phyloP scores from a whole-genome alignment of 2,888 invertebrate species.

The Rhingia campestris region DNA sequence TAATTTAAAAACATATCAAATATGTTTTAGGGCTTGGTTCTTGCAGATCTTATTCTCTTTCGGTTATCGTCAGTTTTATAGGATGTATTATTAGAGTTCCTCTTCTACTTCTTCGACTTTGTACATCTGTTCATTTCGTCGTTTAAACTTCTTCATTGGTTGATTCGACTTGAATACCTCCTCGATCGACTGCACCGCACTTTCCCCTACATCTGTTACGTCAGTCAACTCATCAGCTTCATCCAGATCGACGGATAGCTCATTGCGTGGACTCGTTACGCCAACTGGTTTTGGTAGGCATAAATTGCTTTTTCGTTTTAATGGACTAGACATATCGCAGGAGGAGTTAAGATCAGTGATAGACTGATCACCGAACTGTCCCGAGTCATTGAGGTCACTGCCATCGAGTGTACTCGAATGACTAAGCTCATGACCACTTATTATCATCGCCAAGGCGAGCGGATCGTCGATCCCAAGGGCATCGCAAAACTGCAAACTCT shows the following conservation, averaged over 20 bases:
- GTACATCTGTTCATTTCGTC: conserved; percentile 81
- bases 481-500: conserved; percentile 87
- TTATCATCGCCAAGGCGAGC: conserved; percentile 85
- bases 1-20: too few species aligned
- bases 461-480: conserved; percentile 92
- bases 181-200: conserved; percentile 4
- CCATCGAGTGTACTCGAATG: conserved; percentile 76
- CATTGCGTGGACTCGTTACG: conserved; percentile 39
- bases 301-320: conserved; percentile 78
- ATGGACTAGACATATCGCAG: conserved; percentile 73
- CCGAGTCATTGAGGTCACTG: conserved; percentile 65
- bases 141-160: conserved; percentile 80
- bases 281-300: conserved; percentile 77
- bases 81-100: conserved; percentile 26
- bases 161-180: conserved; percentile 72
- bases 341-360: conserved; percentile 75
- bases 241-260: conserved; percentile 57
- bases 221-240: conserved; percentile 31
- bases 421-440: conserved; percentile 83
- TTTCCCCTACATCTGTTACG: conserved; percentile 13
- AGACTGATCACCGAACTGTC: conserved; percentile 66
- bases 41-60: too few species aligned
- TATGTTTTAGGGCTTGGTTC: too few species aligned
- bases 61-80: neutral
- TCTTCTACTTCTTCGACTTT: conserved; percentile 76